phyloP scores from a whole-genome alignment of 2,113 vertebrate species.

The Lethenteron camtschaticum region DNA sequence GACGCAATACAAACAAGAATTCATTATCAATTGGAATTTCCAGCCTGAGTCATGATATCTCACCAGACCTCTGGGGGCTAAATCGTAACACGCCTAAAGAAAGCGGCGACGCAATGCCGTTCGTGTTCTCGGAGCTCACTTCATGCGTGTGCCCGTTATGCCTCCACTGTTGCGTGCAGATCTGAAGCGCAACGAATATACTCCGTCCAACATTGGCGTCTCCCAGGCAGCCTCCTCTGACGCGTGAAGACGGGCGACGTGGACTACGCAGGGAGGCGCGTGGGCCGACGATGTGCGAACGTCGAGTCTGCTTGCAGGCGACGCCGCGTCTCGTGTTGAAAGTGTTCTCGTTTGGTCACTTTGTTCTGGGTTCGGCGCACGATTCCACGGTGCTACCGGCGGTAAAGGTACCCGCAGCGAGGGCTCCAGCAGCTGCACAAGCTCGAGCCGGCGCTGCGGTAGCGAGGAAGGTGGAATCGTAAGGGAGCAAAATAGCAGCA shows the following conservation, averaged over 20 bases:
- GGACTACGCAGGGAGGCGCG: neutral
- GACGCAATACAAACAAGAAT: neutral
- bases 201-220: slow-evolving; percentile 1
- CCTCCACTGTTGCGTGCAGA: neutral
- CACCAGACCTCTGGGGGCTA: neutral
- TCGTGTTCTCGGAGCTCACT: neutral
- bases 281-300: neutral
- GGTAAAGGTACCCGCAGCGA: no score
- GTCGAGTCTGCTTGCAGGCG: neutral
- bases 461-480: no score
- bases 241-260: neutral
- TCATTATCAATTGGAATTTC: neutral
- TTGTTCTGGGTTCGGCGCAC: neutral
- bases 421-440: no score
- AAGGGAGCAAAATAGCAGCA: no score
- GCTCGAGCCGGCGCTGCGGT: no score
- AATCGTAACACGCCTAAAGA: neutral
- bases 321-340: neutral
- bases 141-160: neutral
- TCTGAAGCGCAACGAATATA: slow-evolving; percentile 4
- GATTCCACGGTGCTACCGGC: neutral
- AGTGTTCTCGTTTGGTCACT: neutral
- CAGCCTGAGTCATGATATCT: neutral
- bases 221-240: neutral
- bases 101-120: neutral